These are phyloP conservation scores for Lepus oiostolus DNA, from an alignment of 2,797 vertebrate genomes.

Conservation along the genomic window DNA sequence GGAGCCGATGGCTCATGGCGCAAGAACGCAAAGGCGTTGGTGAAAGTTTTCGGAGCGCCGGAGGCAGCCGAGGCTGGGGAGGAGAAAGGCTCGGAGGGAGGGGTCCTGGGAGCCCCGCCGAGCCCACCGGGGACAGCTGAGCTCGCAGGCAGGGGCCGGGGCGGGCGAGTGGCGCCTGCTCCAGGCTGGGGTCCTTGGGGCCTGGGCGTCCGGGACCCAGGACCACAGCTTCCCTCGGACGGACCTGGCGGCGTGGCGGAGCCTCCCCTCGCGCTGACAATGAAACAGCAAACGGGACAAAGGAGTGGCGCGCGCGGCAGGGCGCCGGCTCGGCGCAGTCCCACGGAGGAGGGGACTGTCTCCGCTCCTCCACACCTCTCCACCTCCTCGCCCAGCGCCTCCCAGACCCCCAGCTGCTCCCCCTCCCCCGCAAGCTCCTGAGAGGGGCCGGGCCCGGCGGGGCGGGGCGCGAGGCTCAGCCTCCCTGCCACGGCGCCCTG, in stretches of 20 bases:
- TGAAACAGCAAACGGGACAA: slow-evolving; percentile 71
- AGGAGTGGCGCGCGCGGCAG: background rate
- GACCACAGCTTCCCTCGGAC: background rate
- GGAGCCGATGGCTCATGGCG: background rate
- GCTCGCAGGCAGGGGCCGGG: background rate
- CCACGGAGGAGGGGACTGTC: background rate
- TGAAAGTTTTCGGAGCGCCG: slow-evolving; percentile 77
- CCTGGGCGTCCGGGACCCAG: background rate
- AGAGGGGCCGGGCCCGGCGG: background rate
- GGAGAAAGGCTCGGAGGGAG: background rate
- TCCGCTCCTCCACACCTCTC: background rate
- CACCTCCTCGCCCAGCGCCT: background rate
- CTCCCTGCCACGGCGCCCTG: background rate
- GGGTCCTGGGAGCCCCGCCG: background rate
- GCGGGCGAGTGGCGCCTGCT: background rate
- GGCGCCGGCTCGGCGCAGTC: background rate
- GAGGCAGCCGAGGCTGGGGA: background rate
- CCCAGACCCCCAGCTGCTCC: too few species aligned
- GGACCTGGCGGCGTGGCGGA: background rate
- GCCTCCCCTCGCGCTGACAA: background rate
- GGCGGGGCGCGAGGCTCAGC: background rate
- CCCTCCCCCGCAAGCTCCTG: background rate
- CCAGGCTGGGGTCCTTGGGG: background rate
- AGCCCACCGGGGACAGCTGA: background rate
- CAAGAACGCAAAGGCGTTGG: background rate